Evolutionary conservation across 2,113 vertebrate species (phyloP).

Genomic region (Thamnophis sirtalis): DNA sequence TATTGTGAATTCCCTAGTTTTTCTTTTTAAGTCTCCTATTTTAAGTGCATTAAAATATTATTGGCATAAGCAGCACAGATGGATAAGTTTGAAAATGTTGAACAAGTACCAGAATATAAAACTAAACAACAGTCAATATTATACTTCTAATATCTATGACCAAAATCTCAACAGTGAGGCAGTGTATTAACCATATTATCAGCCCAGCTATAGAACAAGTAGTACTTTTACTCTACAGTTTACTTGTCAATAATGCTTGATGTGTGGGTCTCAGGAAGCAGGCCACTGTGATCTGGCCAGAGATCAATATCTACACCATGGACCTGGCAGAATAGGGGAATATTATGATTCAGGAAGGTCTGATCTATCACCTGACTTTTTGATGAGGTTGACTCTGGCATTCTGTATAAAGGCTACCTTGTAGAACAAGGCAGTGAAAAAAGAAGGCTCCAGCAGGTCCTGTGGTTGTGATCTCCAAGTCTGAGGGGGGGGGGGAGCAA

Average conservation of each 20-base stretch:
- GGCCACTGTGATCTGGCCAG: not conserved
- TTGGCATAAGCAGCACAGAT: conserved; percentile 1
- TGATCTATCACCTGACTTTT: not conserved
- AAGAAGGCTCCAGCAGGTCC: not conserved
- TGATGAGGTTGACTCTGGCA: not conserved
- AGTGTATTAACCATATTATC: not conserved
- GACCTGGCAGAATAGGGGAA: not conserved
- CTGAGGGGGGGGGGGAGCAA: not conserved
- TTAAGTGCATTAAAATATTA: not conserved
- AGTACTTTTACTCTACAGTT: not conserved
- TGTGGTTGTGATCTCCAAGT: not conserved
- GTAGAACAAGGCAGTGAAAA: not conserved
- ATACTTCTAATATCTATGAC: not conserved
- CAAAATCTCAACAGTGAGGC: not conserved
- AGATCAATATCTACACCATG: not conserved
- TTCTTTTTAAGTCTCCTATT: not conserved
- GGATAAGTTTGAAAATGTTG: not conserved
- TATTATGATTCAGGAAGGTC: not conserved
- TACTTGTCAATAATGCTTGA: not conserved
- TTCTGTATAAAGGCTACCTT: not conserved
- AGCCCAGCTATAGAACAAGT: not conserved
- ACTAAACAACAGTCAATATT: not conserved
- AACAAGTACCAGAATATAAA: not conserved
- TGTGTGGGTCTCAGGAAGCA: not conserved
- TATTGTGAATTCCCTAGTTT: not conserved